phyloP scores from a whole-genome alignment of 2,797 vertebrate species.

The Syngnathus acus region DNA sequence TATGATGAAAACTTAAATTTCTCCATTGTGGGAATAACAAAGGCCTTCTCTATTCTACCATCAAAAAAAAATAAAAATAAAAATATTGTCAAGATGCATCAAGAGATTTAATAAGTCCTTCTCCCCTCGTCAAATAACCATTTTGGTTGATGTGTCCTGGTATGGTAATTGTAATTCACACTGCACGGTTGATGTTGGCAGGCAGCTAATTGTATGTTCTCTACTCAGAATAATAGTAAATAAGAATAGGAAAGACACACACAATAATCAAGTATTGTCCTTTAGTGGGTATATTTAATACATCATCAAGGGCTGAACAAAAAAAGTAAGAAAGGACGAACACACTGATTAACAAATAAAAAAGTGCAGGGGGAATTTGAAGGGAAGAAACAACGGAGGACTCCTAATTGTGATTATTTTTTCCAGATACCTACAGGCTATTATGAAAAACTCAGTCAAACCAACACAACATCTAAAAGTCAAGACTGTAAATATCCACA shows the following conservation, averaged over 20 bases:
- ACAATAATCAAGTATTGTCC: background rate
- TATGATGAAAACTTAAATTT: too few species aligned
- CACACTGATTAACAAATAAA: background rate
- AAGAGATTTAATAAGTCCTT: too few species aligned
- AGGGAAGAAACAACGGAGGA: constrained; percentile 9
- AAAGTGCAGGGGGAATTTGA: background rate
- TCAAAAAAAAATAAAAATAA: too few species aligned
- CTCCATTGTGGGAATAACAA: too few species aligned
- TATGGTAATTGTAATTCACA: background rate
- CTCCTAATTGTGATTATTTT: constrained; percentile 44
- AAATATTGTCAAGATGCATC: too few species aligned
- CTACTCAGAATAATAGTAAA: background rate
- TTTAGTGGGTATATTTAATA: background rate
- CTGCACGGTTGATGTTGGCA: background rate
- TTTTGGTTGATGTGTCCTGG: too few species aligned
- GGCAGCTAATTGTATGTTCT: background rate
- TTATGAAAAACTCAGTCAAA: constrained; percentile 35
- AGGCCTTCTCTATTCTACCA: too few species aligned
- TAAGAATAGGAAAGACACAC: background rate
- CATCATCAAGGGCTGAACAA: background rate
- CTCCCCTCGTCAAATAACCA: too few species aligned
- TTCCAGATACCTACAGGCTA: constrained; percentile 36
- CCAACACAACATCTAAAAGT: constrained; percentile 38
- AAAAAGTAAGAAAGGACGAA: constrained; percentile 1
- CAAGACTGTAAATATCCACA: constrained; percentile 57